phyloP scores from a whole-genome alignment of 2,797 vertebrate species.

The Falco biarmicus region DNA sequence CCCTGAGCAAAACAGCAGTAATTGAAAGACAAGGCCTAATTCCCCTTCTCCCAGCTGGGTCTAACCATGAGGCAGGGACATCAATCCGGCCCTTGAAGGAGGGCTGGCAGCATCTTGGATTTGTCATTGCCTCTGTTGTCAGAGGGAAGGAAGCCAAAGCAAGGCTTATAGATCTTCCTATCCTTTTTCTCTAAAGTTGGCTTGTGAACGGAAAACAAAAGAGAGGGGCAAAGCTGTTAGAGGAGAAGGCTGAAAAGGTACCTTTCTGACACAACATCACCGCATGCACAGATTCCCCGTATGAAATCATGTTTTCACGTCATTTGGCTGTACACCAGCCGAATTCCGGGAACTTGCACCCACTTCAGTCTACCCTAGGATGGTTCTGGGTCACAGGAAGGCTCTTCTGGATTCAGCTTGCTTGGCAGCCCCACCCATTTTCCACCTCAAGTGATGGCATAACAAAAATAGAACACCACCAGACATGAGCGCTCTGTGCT shows the following conservation, averaged over 20 bases:
- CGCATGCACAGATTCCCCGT: rapidly evolving
- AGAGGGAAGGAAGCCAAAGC: constrained; percentile 26
- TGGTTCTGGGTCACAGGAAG: neutral
- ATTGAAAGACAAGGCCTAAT: constrained; percentile 70
- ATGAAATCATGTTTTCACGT: rapidly evolving
- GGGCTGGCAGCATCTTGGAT: constrained; percentile 20
- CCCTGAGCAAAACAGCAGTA: constrained; percentile 67
- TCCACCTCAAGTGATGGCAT: rapidly evolving
- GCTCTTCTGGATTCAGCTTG: neutral
- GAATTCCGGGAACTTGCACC: neutral
- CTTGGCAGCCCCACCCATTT: neutral
- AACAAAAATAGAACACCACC: neutral
- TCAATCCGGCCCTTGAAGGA: constrained; percentile 63
- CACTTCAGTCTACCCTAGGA: neutral
- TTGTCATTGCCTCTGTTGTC: constrained; percentile 19
- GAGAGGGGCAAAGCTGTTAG: neutral
- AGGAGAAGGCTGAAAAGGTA: neutral
- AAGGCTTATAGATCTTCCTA: constrained; percentile 4
- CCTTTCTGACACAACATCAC: neutral
- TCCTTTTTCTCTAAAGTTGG: neutral
- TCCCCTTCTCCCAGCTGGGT: constrained; percentile 64
- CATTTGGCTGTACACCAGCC: neutral
- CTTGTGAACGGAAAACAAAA: neutral
- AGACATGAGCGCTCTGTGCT: rapidly evolving
- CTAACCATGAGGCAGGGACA: constrained; percentile 55